Percentiles rank a stretch among this genome's conserved stretches.
Evolutionary conservation across 2,113 vertebrate species (phyloP).

Genomic region (Morone saxatilis): DNA sequence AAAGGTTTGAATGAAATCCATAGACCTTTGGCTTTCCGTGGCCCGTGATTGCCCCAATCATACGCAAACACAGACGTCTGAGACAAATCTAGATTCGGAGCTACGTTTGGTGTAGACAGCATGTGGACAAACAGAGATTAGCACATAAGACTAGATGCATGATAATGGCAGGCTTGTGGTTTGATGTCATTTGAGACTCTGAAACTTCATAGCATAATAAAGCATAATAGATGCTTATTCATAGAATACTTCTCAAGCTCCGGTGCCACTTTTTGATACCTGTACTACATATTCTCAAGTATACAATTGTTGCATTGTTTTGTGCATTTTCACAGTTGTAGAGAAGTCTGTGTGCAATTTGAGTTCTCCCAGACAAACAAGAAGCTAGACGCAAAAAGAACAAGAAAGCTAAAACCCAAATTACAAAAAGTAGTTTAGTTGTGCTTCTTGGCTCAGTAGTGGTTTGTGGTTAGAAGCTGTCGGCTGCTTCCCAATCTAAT

Average conservation of each 20-base stretch:
- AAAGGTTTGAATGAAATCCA: constrained; percentile 4
- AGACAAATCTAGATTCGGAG: constrained; percentile 35
- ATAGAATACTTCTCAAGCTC: no score
- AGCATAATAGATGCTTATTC: background rate
- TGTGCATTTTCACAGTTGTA: background rate
- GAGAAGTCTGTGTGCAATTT: background rate
- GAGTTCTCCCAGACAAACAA: background rate
- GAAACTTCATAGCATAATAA: no score
- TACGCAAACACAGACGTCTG: constrained; percentile 34
- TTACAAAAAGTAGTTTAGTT: background rate
- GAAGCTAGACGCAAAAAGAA: background rate
- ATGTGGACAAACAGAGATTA: constrained; percentile 53
- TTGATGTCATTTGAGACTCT: background rate
- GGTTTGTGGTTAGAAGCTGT: background rate
- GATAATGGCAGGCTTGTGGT: constrained; percentile 16
- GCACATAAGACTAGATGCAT: constrained; percentile 4
- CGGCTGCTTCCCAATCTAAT: constrained; percentile 10
- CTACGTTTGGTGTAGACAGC: constrained; percentile 35
- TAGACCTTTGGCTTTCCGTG: background rate
- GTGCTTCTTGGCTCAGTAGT: background rate
- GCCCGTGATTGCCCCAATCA: background rate
- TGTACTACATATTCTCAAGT: background rate
- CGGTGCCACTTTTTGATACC: background rate
- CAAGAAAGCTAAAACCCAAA: background rate
- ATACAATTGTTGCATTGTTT: background rate